phyloP scores from a whole-genome alignment of 35 echinoderm and acorn worm species.

The Antedon bifida region DNA sequence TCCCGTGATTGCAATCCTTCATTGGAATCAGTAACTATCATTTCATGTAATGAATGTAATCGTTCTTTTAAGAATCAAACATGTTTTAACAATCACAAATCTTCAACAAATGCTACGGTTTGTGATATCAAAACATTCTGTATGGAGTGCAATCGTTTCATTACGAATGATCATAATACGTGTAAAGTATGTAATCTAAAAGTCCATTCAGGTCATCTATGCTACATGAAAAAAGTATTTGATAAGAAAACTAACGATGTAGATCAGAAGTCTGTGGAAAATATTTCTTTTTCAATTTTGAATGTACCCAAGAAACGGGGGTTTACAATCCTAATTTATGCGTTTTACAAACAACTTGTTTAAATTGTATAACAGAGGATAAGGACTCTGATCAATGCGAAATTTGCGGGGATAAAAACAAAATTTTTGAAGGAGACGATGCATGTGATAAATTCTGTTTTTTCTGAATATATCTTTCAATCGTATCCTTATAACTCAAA shows the following conservation, averaged over 20 bases:
- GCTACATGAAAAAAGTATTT: background rate
- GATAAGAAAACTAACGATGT: background rate
- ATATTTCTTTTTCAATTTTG: too few species aligned
- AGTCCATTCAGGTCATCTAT: background rate
- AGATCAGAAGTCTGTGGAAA: too few species aligned
- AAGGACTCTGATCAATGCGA: too few species aligned
- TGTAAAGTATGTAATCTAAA: background rate
- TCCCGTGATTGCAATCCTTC: background rate
- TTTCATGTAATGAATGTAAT: background rate
- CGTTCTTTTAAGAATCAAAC: background rate
- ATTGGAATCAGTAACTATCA: background rate
- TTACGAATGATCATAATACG: background rate
- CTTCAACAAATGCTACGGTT: background rate
- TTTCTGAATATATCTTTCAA: too few species aligned
- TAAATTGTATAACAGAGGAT: too few species aligned
- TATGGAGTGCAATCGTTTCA: background rate
- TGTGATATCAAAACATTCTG: background rate
- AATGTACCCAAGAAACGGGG: too few species aligned
- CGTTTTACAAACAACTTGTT: too few species aligned
- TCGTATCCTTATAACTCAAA: too few species aligned
- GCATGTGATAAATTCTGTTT: too few species aligned
- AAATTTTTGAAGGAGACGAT: too few species aligned
- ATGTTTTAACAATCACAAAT: background rate
- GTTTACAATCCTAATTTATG: too few species aligned
- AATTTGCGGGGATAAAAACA: too few species aligned